Evolutionary conservation across 2,888 invertebrate species (phyloP), one percentile per base, ranked within the genome.

Genomic region (Buathra laborator): DNA sequence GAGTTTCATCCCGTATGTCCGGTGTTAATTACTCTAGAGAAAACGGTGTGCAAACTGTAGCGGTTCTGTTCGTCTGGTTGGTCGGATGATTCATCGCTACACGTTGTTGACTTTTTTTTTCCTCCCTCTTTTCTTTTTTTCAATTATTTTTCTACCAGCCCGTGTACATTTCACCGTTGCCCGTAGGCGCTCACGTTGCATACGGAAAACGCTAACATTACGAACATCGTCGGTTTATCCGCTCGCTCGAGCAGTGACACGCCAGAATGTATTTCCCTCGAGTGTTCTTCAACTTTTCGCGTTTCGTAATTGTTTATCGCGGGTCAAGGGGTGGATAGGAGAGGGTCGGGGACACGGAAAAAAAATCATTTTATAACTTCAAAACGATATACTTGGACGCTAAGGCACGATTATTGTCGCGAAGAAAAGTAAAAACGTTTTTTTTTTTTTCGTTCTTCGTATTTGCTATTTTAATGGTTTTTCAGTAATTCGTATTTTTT

Each of bases 231-330:
- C 68, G 71, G 72, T 81, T 67, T 51, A 74, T 66, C 67, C 53
- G 67, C 67, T 78, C 80, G 68, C 37, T 12, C 4, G 56, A 44
- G 19, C 24, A 70, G 62, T 43, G 81, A 87, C 87, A 87, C 84
- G 86, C 85, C 86, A 84, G 79, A 79, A 76, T 66, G 83, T 88
- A 89, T 89, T 89, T 89, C 89, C 88, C 89, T 48, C 79, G 89
- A 88, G 89, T 83, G 85, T 87, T 86, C 86, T 86, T 81, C 81
- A 84, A 71, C 71, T 59, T 72, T 84, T 84, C 48, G 44, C 72
- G 56, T 81, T 71, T 64, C 71, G 79, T 84, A 84, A 84, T 86
- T 83, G 83, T 83, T 86, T 80, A 85, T 83, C 64, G 62, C 24
- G 64, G 43, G 51, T 14, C 43, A 46, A 24, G 24, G 29, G 29